Base-by-base conservation (phyloP, 2,113 vertebrate species). In the Sula dactylatra region DNA sequence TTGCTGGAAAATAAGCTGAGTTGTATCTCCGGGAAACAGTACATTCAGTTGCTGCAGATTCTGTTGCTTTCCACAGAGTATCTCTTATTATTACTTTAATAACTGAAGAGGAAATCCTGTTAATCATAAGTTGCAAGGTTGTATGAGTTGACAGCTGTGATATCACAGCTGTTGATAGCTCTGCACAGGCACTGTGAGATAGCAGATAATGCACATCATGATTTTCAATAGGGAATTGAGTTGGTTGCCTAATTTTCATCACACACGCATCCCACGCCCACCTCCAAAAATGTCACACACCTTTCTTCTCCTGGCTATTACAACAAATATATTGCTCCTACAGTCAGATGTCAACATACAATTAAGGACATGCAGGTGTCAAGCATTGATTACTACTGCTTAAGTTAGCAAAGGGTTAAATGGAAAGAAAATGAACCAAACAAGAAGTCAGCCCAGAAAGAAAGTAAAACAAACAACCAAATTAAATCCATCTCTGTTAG, bases 21-120 rank as follows among this genome's bases (percentile, higher is more conserved):
- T 17, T n/a, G 17, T 20, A 44, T 85, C 62, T 88, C 73, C 22
- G 65, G 52, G 56, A 89, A 96, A 66, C 2, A 72, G 65, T 38
- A 59, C 31, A 26, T 79, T 52, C 70, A 65, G 8, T 9, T 85
- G 73, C 76, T 8, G 4, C 6, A 4, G 78, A 38, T 87, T 85
- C 78, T 79, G 49, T 47, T 94, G 73, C 78, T 90, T 95, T 92
- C 62, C 74, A 88, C 62, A 24, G 44, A 74, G 66, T 40, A 80
- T 19, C 52, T 82, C 82, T 52, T 82, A 81, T 79, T 97, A 82
- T 85, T 94, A 58, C 70, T 87, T 90, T 65, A 94, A 93, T 90
- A 97, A 95, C 65, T 0, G 6, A 90, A 61, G 71, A 95, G 96
- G 93, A 97, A 95, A 90, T 95, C 84, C 78, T 91, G 86, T 83